Percentiles rank a stretch among this genome's conserved stretches.
phyloP scores from a whole-genome alignment of 1,140 invertebrate genomes.

The Bradynema listronoti region DNA sequence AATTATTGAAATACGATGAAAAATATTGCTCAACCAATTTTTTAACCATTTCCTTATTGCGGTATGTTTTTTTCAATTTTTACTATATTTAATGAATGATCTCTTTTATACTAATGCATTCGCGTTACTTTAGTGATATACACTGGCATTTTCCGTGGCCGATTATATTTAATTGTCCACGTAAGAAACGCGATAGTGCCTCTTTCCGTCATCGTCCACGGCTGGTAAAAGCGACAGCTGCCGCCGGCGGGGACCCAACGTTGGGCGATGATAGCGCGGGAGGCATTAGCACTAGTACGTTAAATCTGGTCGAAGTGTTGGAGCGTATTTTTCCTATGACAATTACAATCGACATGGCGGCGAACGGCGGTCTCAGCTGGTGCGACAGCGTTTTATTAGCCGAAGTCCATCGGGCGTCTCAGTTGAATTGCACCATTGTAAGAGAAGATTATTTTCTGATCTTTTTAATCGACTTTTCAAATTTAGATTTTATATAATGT shows the following conservation, averaged over 20 bases:
- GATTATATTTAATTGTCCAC: neutral
- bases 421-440: constrained; percentile 22
- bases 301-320: neutral
- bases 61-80: neutral
- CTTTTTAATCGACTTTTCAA: constrained; percentile 1
- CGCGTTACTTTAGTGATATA: neutral
- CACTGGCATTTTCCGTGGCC: neutral
- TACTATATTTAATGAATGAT: neutral
- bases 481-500: constrained; percentile 30
- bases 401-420: constrained; percentile 20
- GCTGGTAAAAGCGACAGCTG: neutral
- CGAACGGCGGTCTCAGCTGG: constrained; percentile 3
- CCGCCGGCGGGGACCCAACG: neutral
- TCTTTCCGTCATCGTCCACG: no score
- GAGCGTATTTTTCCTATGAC: no score
- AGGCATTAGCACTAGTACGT: neutral
- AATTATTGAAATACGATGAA: neutral
- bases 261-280: neutral
- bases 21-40: neutral
- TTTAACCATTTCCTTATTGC: neutral
- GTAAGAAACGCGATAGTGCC: neutral
- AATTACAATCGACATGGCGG: neutral
- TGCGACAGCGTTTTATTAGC: constrained; percentile 20
- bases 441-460: neutral
- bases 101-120: neutral